Conservation (phyloP, 2,797 vertebrate species). For the Schizopygopsis malacanthus region DNA sequence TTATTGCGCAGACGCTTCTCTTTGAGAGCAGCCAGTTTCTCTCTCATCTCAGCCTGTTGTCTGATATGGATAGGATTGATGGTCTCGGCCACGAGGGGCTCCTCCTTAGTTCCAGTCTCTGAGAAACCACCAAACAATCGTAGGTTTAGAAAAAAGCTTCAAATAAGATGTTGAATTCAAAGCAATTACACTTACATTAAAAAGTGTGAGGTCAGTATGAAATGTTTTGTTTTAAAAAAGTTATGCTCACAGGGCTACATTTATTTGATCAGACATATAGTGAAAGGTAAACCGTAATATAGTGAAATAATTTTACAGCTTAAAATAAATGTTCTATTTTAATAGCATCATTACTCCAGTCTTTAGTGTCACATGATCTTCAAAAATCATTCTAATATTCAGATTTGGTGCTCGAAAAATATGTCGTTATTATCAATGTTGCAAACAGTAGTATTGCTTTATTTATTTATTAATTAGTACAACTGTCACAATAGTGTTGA, state of each 20-base stretch:
- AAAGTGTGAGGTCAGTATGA: not conserved
- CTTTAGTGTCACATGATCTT: not conserved
- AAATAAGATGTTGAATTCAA: not conserved
- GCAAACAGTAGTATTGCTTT: not conserved
- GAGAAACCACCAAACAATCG: not conserved
- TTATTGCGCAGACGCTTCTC: conserved; percentile 90
- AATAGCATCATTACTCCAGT: not conserved
- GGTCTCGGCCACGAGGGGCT: conserved; percentile 83
- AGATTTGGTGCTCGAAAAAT: not conserved
- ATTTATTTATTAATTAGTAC: too few relatives aligned
- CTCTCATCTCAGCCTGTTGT: conserved; percentile 87
- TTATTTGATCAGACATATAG: not conserved
- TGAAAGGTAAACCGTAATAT: too few relatives aligned
- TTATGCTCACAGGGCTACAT: not conserved
- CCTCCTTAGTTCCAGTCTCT: conserved; percentile 90
- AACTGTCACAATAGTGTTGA: too few relatives aligned
- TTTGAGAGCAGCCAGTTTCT: conserved; percentile 90
- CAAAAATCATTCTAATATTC: not conserved
- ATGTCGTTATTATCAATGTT: not conserved
- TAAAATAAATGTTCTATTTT: not conserved
- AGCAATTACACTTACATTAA: not conserved
- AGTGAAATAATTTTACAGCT: not conserved
- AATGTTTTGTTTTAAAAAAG: not conserved
- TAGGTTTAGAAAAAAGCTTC: not conserved
- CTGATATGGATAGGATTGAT: conserved; percentile 85